phyloP scores from a whole-genome alignment of 2,888 invertebrate genomes.

The Chorisops tibialis region DNA sequence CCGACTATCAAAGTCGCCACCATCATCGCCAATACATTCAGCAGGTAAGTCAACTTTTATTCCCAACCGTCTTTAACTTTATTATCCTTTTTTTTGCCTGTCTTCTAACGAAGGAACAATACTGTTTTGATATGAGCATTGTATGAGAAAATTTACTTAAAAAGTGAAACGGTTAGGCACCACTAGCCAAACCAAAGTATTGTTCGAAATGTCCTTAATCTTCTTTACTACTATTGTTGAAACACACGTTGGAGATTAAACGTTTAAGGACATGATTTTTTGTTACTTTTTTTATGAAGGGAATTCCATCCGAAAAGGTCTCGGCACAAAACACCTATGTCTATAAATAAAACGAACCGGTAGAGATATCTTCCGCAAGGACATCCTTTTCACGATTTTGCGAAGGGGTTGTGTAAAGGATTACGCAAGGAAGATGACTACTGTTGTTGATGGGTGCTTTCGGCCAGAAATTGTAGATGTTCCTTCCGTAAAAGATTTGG shows the following conservation, averaged over 20 bases:
- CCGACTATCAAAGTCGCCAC: conserved; percentile 50
- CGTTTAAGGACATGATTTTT: neutral
- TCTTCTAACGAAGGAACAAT: conserved; percentile 5
- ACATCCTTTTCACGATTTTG: neutral
- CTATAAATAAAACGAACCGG: too few relatives aligned
- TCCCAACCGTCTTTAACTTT: conserved; percentile 24
- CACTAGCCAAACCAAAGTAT: neutral
- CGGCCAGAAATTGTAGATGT: too few relatives aligned
- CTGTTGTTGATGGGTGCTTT: too few relatives aligned
- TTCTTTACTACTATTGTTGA: conserved; percentile 35
- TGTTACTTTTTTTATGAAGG: too few relatives aligned
- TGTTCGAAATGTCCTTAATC: conserved; percentile 33
- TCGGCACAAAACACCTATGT: too few relatives aligned
- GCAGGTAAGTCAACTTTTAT: conserved; percentile 43
- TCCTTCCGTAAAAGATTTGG: too few relatives aligned
- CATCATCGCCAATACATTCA: conserved; percentile 44
- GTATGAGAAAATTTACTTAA: conserved; percentile 13
- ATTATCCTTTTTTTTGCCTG: conserved; percentile 12
- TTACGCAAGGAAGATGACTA: too few relatives aligned
- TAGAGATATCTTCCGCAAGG: neutral
- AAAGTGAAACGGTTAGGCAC: neutral
- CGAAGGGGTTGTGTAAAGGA: too few relatives aligned
- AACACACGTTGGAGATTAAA: conserved; percentile 35
- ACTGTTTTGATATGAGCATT: too few relatives aligned
- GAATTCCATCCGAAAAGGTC: neutral